Evolutionary conservation across 2,797 vertebrate species (phyloP), one percentile per base, ranked within the genome.

Genomic region (Darevskia nairensis): DNA sequence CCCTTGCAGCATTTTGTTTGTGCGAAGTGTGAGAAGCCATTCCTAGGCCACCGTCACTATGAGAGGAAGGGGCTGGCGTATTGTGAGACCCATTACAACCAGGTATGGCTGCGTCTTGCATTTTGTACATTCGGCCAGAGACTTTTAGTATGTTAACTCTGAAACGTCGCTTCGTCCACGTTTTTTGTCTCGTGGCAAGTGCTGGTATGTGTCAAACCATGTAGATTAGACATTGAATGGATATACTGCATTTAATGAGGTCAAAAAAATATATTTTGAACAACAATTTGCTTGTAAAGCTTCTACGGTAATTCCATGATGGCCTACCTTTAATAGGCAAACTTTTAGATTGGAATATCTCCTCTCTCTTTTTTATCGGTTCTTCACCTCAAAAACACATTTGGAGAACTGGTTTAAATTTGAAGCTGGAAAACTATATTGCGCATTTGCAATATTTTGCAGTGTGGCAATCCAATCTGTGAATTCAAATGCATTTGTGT

Each of bases 31-130:
- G 99, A 99, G 96, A 99, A 99, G 89, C 98, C 99, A 59, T 99
- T 99, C 96, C 98, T 99, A 35, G 99, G 99, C 87, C 99, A 99
- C 97, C 98, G 99, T 89, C 99, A 99, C 95, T 99, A 99, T 1
- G 99, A 99, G 95, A 98, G 98, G 93, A 99, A 99, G 93, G 99
- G 99, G 13, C 94, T 99, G 97, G 99, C 99, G 0, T 99, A 99
- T 94, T 99, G 99, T 87, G 99, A 99, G 97, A 99, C 99, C 84
- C 99, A 99, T 96, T 99, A 99, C 93, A 99, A 99, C 96, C 99
- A 99, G 98, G 99, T 99, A 97, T 93, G 89, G 44, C 13, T 89
- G 10, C 19, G 0, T 88, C 2, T 75, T 88, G 80, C 76, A 17
- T 0, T 66, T 35, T 19, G 69, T 75, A 50, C 89, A 3, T 69